Evolutionary conservation across 2,797 vertebrate species (phyloP).

Genomic region (Sebastes taczanowskii): DNA sequence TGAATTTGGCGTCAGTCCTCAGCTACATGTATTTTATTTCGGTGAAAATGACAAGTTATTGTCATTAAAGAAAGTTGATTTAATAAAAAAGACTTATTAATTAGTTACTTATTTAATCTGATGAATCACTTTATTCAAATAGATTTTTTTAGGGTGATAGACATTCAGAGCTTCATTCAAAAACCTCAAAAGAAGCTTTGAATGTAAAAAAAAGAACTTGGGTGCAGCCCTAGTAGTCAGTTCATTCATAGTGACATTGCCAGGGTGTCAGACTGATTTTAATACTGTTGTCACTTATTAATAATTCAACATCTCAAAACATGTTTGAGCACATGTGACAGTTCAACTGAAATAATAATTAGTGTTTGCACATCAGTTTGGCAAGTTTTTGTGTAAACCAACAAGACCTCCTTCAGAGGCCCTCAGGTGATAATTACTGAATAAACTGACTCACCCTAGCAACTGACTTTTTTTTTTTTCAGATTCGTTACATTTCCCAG

Average conservation of each 20-base stretch:
- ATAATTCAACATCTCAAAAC: background rate
- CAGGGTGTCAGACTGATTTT: background rate
- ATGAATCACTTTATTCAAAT: too few species aligned
- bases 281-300: background rate
- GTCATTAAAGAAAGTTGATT: too few species aligned
- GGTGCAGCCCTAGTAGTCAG: background rate
- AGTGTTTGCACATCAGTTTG: background rate
- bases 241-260: background rate
- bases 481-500: constrained; percentile 99
- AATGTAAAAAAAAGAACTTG: too few species aligned
- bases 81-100: too few species aligned
- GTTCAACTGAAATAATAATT: background rate
- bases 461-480: background rate
- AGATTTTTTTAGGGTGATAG: too few species aligned
- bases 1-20: too few species aligned
- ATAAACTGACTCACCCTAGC: background rate
- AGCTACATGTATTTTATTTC: too few species aligned
- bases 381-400: background rate
- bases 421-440: background rate
- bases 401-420: background rate
- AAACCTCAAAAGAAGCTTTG: too few species aligned
- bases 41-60: too few species aligned
- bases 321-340: background rate
- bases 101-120: too few species aligned
- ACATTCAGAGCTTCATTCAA: too few species aligned